Base-by-base conservation (phyloP, 1,140 invertebrate genomes). In the Thalassaphorura encarpata region DNA sequence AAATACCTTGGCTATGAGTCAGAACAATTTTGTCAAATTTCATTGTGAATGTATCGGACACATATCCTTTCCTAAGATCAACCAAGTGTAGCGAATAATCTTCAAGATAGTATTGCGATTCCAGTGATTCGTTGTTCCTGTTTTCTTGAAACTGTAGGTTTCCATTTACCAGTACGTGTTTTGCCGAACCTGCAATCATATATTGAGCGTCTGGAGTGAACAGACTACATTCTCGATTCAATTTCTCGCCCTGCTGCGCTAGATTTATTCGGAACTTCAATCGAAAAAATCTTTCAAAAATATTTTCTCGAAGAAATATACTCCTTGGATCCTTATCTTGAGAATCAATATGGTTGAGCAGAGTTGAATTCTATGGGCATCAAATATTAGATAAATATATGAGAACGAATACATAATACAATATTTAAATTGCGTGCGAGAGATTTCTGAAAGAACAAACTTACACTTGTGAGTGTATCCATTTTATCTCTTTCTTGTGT, bases 1-100 rank as follows among this genome's bases (percentile, higher is more conserved):
- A 97, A 26, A 97, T 77, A 18, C 93, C 92, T 76, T 97, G 92
- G 75, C 97, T 97, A 68, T 97, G 91, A 2, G 92, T 92, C 18
- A 97, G 75, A 68, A 89, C 90, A 65, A 97, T 96, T 75, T 94
- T 94, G 70, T 97, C 93, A 18, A 85, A 79, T 75, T 85, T 84
- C 72, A 95, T 91, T 43, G 83, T 78, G 62, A 83, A 78, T 27
- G 80, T 82, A 72, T 96, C 89, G 71, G 83, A 85, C 24, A 93
- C 73, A 66, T 79, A 78, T 13, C 92, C 93, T 51, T 78, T 73
- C 45, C 72, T 24, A 21, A 62, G 42, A 79, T 96, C 89, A 13
- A 97, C 82, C 47, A 97, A 75, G 73, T 93, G 85, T 43, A 98
- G 76, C 18, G 87, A 85, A 69, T 93, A 96, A 68, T 96, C 87